phyloP scores from a whole-genome alignment of 2,888 invertebrate species.

The Urechis unicinctus region DNA sequence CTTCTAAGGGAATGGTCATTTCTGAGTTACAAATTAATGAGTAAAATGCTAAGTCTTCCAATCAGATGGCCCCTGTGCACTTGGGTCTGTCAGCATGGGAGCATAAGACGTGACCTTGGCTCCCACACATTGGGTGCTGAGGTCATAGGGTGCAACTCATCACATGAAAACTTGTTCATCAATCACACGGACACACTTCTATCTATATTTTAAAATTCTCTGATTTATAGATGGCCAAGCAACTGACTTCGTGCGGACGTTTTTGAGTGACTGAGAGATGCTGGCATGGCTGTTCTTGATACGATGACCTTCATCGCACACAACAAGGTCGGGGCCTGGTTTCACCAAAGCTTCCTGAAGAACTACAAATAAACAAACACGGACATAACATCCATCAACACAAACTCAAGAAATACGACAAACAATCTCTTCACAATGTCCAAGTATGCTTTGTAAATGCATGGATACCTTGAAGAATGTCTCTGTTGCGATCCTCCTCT shows the following conservation, averaged over 20 bases:
- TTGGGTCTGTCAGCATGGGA: not conserved
- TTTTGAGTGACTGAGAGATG: conserved; percentile 89
- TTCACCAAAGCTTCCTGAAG: conserved; percentile 42
- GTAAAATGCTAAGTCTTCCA: too few relatives aligned
- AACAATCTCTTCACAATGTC: not conserved
- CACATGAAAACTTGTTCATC: not conserved
- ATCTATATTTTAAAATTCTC: too few relatives aligned
- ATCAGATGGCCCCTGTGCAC: not conserved
- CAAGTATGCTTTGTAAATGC: not conserved
- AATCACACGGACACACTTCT: too few relatives aligned
- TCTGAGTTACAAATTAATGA: too few relatives aligned
- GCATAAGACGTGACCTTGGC: not conserved
- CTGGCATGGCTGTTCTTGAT: conserved; percentile 98
- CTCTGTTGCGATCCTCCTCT: conserved; percentile 52
- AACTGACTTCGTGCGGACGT: conserved; percentile 72
- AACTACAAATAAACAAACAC: conserved; percentile 22
- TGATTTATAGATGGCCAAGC: too few relatives aligned
- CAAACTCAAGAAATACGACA: not conserved
- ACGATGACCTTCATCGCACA: conserved; percentile 66
- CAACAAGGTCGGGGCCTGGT: conserved; percentile 50
- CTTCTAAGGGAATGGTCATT: too few relatives aligned
- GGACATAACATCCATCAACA: not conserved
- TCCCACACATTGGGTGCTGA: not conserved
- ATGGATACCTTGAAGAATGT: conserved; percentile 33
- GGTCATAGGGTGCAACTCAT: not conserved